A percentile compares a stretch with the other conserved stretches of the same genome.
These are phyloP conservation scores for Plutomurus gul DNA, from an alignment of 1,140 invertebrate genomes.

Conservation along the genomic window DNA sequence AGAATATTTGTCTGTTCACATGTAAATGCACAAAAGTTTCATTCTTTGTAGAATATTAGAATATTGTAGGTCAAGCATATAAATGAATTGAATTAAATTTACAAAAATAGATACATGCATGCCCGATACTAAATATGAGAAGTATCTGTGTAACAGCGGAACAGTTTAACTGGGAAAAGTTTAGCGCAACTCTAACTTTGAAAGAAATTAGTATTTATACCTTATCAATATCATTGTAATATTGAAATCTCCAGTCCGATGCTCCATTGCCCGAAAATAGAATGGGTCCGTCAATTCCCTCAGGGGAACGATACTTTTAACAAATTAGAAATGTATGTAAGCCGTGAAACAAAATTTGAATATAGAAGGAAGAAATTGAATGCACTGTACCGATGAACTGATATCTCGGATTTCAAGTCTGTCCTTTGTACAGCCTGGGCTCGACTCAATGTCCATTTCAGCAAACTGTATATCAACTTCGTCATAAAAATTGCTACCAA, in stretches of 20 bases:
- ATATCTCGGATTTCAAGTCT: slow-evolving; percentile 61
- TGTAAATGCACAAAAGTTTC: not conserved
- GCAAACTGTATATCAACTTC: slow-evolving; percentile 63
- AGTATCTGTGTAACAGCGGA: no score
- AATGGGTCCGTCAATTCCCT: slow-evolving; percentile 44
- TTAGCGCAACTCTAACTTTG: no score
- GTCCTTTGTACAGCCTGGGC: slow-evolving; percentile 57
- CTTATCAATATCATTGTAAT: slow-evolving; percentile 12
- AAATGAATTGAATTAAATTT: not conserved
- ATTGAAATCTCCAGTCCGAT: slow-evolving; percentile 45
- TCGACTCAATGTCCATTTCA: slow-evolving; percentile 63
- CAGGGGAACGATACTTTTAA: slow-evolving; percentile 43
- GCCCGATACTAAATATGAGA: no score
- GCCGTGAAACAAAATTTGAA: not conserved
- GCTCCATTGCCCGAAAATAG: slow-evolving; percentile 45
- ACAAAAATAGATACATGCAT: no score
- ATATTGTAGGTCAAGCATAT: not conserved
- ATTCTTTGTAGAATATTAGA: not conserved
- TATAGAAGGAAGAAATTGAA: not conserved
- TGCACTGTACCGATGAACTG: slow-evolving; percentile 50
- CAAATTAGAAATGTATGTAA: not conserved
- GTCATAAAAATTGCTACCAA: slow-evolving; percentile 52
- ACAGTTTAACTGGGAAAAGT: no score
- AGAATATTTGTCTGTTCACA: slow-evolving; percentile 45
- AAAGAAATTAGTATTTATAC: not conserved